phyloP scores from a whole-genome alignment of 2,113 vertebrate species.

The Ardeotis arabs region DNA sequence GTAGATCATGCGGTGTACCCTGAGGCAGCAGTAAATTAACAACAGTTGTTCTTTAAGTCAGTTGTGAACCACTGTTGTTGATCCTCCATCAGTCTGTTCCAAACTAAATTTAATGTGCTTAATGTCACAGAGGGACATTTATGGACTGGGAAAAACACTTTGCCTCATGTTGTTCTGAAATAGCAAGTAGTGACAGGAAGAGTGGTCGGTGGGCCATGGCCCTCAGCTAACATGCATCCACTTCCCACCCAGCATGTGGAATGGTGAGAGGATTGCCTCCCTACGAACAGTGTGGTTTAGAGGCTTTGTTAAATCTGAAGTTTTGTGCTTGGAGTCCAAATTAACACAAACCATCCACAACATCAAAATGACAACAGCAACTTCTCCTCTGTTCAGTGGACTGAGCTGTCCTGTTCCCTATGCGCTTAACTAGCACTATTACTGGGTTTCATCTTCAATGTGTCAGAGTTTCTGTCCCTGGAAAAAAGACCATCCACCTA shows the following conservation, averaged over 20 bases:
- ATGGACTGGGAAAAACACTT: neutral
- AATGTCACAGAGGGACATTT: neutral
- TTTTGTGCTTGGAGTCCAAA: neutral
- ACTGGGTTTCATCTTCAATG: neutral
- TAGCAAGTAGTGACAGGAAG: neutral
- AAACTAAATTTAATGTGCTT: neutral
- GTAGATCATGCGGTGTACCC: neutral
- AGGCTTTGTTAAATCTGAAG: neutral
- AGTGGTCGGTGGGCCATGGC: rapidly evolving
- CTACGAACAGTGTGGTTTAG: neutral
- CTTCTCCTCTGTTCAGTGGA: neutral
- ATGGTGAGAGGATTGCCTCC: rapidly evolving
- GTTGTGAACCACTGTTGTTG: neutral
- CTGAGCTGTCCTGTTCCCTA: neutral
- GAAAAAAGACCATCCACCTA: neutral
- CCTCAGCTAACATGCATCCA: rapidly evolving
- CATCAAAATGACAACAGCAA: neutral
- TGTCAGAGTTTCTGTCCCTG: too few relatives aligned
- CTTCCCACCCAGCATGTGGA: neutral
- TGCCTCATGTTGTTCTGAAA: neutral
- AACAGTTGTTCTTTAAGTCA: neutral
- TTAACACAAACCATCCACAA: neutral
- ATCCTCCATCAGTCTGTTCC: neutral
- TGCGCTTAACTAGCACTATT: rapidly evolving
- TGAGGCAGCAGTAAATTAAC: neutral